A percentile compares a stretch with the other conserved stretches of the same genome.
phyloP scores from a whole-genome alignment of 2,113 vertebrate genomes.

The Austrofundulus limnaeus region DNA sequence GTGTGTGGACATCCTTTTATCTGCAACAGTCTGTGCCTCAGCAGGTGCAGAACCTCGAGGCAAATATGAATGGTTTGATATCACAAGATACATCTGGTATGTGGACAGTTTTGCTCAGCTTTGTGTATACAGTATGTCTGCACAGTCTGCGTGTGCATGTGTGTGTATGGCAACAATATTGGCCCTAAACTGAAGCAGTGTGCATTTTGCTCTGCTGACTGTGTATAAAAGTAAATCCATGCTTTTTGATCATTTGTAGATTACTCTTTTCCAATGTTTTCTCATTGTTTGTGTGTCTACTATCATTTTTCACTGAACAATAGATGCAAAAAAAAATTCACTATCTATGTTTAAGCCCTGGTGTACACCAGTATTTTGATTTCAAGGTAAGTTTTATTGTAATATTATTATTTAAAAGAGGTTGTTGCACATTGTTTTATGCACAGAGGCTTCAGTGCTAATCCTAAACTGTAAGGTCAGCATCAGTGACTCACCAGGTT shows the following conservation, averaged over 20 bases:
- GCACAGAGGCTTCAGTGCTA: neutral
- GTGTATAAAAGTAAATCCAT: slow-evolving; percentile 8
- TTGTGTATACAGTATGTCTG: slow-evolving; percentile 38
- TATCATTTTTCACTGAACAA: neutral
- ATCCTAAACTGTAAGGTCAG: neutral
- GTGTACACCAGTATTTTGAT: neutral
- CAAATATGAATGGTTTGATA: slow-evolving; percentile 62
- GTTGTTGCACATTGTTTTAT: neutral
- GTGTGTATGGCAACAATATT: slow-evolving; percentile 9
- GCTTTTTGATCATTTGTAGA: slow-evolving; percentile 19
- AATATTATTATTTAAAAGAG: neutral
- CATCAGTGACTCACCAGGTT: slow-evolving; percentile 89
- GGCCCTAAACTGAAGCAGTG: slow-evolving; percentile 10
- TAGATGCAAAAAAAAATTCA: too few species aligned
- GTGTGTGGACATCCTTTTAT: slow-evolving; percentile 28
- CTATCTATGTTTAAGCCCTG: neutral
- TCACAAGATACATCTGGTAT: slow-evolving; percentile 69
- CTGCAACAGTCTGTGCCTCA: slow-evolving; percentile 57
- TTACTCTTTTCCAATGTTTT: slow-evolving; percentile 1
- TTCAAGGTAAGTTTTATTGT: neutral
- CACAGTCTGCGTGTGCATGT: slow-evolving; percentile 8
- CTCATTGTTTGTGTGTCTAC: slow-evolving; percentile 15
- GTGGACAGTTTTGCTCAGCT: slow-evolving; percentile 51
- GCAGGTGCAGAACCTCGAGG: slow-evolving; percentile 68
- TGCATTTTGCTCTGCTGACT: slow-evolving; percentile 16